These are phyloP conservation scores for Mimas tiliae DNA, from an alignment of 2,888 invertebrate genomes.

Conservation along the genomic window DNA sequence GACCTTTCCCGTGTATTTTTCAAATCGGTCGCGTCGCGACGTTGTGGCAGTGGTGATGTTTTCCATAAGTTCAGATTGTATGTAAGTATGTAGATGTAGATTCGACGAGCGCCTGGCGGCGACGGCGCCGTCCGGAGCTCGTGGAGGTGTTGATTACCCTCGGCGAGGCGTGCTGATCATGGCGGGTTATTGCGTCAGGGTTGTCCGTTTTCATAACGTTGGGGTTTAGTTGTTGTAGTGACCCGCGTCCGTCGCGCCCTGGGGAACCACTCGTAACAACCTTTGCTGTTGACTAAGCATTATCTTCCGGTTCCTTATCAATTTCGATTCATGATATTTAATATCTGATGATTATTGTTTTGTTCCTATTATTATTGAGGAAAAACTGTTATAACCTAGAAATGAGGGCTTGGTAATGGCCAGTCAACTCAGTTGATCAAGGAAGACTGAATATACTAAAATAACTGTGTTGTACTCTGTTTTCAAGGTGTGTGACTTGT, in stretches of 20 bases:
- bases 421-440: neutral
- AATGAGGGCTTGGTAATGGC: conserved; percentile 2
- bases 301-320: conserved; percentile 43
- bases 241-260: conserved; percentile 3
- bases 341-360: conserved; percentile 31
- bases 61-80: conserved; percentile 52
- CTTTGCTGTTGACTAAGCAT: conserved; percentile 23
- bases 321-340: conserved; percentile 34
- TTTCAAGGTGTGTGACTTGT: neutral
- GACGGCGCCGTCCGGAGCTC: conserved; percentile 9
- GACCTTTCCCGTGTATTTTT: conserved; percentile 74
- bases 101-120: conserved; percentile 21
- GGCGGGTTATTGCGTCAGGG: conserved; percentile 14
- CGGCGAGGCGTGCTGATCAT: conserved; percentile 9
- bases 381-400: conserved; percentile 19
- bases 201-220: conserved; percentile 18
- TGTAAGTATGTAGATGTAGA: conserved; percentile 58
- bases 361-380: conserved; percentile 19
- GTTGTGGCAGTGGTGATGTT: conserved; percentile 24
- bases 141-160: conserved; percentile 10
- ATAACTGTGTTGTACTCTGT: neutral
- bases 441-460: neutral
- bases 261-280: conserved; percentile 13
- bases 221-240: neutral
- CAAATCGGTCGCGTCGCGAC: conserved; percentile 41